Percentiles rank a stretch among this genome's conserved stretches.
Evolutionary conservation across 2,797 vertebrate species (phyloP).

Genomic region (Coranthus polyacanthus): DNA sequence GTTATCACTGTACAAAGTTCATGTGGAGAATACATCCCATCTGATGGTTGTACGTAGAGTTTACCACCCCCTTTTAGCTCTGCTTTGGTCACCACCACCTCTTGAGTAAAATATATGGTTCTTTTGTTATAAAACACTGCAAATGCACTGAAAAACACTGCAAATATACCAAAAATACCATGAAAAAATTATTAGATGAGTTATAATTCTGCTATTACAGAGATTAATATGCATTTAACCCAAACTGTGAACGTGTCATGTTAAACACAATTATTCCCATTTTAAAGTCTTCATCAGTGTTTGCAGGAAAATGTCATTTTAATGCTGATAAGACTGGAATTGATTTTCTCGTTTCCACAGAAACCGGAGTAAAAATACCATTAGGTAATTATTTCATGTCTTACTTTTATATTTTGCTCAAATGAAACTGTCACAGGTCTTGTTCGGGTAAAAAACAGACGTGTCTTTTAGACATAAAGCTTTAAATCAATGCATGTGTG

Average conservation of each 20-base stretch:
- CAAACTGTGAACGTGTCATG: background rate
- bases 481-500: background rate
- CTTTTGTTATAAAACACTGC: no score
- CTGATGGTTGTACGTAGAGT: no score
- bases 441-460: background rate
- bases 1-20: no score
- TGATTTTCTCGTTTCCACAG: background rate
- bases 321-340: background rate
- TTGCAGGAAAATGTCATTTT: background rate
- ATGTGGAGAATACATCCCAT: no score
- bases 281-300: background rate
- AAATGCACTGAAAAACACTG: no score
- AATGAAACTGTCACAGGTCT: conserved; percentile 1
- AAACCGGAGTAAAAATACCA: conserved; percentile 17
- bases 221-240: no score
- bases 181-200: no score
- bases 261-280: conserved; percentile 4
- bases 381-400: background rate
- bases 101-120: no score
- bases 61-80: no score
- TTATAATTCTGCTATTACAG: no score
- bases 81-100: no score
- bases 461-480: background rate
- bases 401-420: background rate
- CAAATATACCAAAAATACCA: no score